Conservation (phyloP, 2,888 invertebrate genomes). For the Clivina fossor region DNA sequence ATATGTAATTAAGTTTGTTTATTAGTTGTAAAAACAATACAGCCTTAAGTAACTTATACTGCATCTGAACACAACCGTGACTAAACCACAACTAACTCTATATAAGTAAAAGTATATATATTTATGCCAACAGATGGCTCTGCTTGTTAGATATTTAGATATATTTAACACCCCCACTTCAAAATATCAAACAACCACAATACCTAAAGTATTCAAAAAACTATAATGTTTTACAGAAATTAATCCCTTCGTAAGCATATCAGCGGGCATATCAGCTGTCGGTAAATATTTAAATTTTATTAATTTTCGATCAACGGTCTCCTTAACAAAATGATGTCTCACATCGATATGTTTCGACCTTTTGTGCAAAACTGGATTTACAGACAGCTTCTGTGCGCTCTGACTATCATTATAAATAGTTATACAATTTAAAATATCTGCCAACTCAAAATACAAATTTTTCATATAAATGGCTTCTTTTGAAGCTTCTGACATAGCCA, state of each 20-base stretch:
- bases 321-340: constrained; percentile 36
- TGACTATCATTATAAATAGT: constrained; percentile 35
- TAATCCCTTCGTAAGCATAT: constrained; percentile 36
- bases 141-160: no score
- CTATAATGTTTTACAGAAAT: constrained; percentile 15
- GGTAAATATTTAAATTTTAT: constrained; percentile 29
- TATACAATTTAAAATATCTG: constrained; percentile 10
- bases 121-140: no score
- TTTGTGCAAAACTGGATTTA: constrained; percentile 35
- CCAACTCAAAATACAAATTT: constrained; percentile 34
- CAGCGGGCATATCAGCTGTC: constrained; percentile 36
- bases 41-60: no score
- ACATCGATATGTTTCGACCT: constrained; percentile 33
- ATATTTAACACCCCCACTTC: no score
- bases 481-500: constrained; percentile 40
- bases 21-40: no score
- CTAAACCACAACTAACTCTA: no score
- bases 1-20: no score
- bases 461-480: constrained; percentile 39
- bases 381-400: constrained; percentile 34
- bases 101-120: no score
- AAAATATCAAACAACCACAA: no score
- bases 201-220: no score
- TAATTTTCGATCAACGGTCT: constrained; percentile 19
- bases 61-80: no score